These are phyloP conservation scores for Dermochelys coriacea DNA, from an alignment of 2,797 vertebrate genomes.

Conservation along the genomic window DNA sequence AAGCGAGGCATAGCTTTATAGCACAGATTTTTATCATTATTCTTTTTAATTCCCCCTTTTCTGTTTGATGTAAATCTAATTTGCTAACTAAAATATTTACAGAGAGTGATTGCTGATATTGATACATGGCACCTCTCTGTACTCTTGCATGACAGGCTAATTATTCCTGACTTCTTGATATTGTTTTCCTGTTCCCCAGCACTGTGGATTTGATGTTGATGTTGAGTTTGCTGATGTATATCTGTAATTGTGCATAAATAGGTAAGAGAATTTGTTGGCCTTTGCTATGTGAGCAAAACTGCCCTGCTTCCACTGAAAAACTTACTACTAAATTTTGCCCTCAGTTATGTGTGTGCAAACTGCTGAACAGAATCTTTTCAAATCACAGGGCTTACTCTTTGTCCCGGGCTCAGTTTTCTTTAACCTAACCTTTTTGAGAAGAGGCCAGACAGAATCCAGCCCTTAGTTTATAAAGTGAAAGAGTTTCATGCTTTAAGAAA, in stretches of 20 bases:
- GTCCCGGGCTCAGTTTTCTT: background rate
- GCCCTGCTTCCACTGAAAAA: background rate
- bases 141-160: slow-evolving; percentile 50
- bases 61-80: slow-evolving; percentile 58
- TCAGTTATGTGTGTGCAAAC: background rate
- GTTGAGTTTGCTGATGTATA: slow-evolving; percentile 32
- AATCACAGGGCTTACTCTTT: slow-evolving; percentile 9
- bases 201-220: slow-evolving; percentile 38
- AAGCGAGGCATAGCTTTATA: slow-evolving; percentile 15
- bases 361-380: background rate
- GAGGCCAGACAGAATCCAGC: background rate
- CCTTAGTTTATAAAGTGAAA: background rate
- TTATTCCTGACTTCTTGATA: slow-evolving; percentile 54
- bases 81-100: slow-evolving; percentile 63
- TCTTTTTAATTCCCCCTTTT: slow-evolving; percentile 13
- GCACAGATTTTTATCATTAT: slow-evolving; percentile 18
- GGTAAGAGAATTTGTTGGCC: background rate
- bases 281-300: background rate
- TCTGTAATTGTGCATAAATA: slow-evolving; percentile 24
- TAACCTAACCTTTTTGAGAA: background rate
- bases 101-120: background rate
- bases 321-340: background rate
- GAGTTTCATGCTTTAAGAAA: background rate
- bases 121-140: background rate
- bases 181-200: slow-evolving; percentile 9